These are phyloP conservation scores for Lacerta agilis DNA, from an alignment of 2,797 vertebrate species.

Conservation along the genomic window DNA sequence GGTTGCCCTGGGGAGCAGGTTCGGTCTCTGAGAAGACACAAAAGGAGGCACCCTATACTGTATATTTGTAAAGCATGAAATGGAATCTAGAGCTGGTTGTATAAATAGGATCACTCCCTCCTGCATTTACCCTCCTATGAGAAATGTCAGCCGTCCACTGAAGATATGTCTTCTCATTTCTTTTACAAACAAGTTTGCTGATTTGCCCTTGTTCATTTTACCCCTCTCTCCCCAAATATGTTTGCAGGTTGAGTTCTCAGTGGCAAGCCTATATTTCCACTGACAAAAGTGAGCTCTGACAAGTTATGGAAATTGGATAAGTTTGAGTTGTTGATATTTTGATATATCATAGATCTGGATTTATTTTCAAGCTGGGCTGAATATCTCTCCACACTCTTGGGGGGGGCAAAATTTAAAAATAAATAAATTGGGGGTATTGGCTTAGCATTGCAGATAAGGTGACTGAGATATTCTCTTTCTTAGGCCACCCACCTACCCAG, in stretches of 20 bases:
- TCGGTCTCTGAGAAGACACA: neutral
- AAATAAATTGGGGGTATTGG: no score
- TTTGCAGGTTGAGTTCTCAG: neutral
- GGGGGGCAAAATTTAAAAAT: neutral
- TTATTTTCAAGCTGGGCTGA: neutral
- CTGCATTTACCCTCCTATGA: neutral
- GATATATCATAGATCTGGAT: neutral
- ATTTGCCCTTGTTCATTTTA: neutral
- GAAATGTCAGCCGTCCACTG: no score
- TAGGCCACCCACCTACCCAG: no score
- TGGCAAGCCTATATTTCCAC: neutral
- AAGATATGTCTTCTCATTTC: neutral
- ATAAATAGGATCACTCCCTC: neutral
- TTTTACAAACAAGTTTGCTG: neutral
- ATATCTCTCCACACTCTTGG: neutral
- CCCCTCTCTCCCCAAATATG: neutral
- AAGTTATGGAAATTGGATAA: neutral
- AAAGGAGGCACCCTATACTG: fast-evolving
- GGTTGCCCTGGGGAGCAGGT: neutral
- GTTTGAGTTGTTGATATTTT: neutral
- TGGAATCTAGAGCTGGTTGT: neutral
- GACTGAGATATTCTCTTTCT: no score
- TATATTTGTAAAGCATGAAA: neutral
- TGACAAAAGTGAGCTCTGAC: neutral
- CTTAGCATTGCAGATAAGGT: no score